Evolutionary conservation across 1,140 invertebrate genomes (phyloP), one percentile per base, ranked within the genome.

Genomic region (Zaprionus lachaisei): DNA sequence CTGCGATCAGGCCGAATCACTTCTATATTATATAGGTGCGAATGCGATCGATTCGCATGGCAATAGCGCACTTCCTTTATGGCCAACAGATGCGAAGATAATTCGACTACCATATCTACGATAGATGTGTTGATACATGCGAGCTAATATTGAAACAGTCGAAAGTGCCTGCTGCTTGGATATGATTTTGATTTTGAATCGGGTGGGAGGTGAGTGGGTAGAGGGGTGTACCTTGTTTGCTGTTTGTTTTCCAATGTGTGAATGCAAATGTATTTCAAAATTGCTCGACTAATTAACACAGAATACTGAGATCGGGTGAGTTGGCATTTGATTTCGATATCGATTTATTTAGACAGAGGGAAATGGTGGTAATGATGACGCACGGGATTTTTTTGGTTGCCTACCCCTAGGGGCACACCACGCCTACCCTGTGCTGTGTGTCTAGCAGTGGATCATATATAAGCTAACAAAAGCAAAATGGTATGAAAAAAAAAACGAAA

Each of bases 381-480:
- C 79, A 81, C 72, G 77, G 11, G 12, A 44, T 26, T 5, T 63
- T 64, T 58, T 49, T 15, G 17, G 47, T 38, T 55, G 70, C 71
- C 62, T 80, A 86, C 79, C 73, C 79, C 79, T 55, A 82, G 70
- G 83, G 65, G 71, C 74, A 79, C 17, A 67, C 62, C 70, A 74
- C 64, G 68, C 91, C 81, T 92, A 92, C 91, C 87, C 91, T 81
- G 28, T 83, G 80, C 61, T 92, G 85, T 65, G 85, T 84, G 72
- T 92, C 91, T 77, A 63, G 72, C 41, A 70, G 84, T 63, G 86
- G 87, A 92, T 92, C 91, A 68, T 92, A 92, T 81, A 71, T 92
- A 79, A 92, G 76, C 92, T 92, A 73, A 17, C 44, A 67, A 28
- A 58, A 49, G 37, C 49, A 44, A 70, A 44, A 78, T 7, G 20